Evolutionary conservation across 2,888 invertebrate genomes (phyloP).

Genomic region (Ptilodon capucinus): DNA sequence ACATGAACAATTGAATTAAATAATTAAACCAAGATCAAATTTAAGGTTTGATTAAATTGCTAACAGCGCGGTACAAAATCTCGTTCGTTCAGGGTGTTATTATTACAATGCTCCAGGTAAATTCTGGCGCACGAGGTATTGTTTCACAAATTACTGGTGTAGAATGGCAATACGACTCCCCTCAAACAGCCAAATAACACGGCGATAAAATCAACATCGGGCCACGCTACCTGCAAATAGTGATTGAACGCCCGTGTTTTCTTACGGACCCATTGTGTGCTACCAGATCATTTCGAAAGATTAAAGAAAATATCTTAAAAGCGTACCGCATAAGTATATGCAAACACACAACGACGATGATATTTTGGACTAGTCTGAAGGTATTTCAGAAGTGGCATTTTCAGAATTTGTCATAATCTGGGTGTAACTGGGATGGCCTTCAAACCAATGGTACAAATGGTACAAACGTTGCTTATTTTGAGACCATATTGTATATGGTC

Average conservation of each 20-base stretch:
- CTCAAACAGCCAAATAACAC: slow-evolving; percentile 42
- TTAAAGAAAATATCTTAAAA: background rate
- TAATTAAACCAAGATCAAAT: slow-evolving; percentile 34
- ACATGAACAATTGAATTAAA: slow-evolving; percentile 27
- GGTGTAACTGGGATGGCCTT: too few relatives aligned
- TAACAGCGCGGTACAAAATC: slow-evolving; percentile 26
- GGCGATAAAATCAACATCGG: slow-evolving; percentile 52
- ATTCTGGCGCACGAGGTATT: slow-evolving; percentile 37
- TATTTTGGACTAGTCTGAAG: too few relatives aligned
- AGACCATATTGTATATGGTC: too few relatives aligned
- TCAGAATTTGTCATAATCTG: too few relatives aligned
- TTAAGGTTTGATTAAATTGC: slow-evolving; percentile 39
- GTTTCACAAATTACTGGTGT: slow-evolving; percentile 54
- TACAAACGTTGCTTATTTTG: too few relatives aligned
- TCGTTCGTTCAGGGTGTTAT: slow-evolving; percentile 24
- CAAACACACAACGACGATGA: too few relatives aligned
- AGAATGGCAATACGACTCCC: slow-evolving; percentile 42
- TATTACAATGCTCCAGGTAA: slow-evolving; percentile 34
- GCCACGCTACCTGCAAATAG: slow-evolving; percentile 38
- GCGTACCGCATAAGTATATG: too few relatives aligned
- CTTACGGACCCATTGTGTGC: slow-evolving; percentile 5
- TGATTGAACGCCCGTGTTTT: slow-evolving; percentile 36
- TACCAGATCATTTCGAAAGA: background rate
- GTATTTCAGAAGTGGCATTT: too few relatives aligned
- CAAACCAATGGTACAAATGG: too few relatives aligned